These are phyloP conservation scores for Eustalomyia histrio DNA, from an alignment of 2,888 invertebrate genomes.

Conservation along the genomic window DNA sequence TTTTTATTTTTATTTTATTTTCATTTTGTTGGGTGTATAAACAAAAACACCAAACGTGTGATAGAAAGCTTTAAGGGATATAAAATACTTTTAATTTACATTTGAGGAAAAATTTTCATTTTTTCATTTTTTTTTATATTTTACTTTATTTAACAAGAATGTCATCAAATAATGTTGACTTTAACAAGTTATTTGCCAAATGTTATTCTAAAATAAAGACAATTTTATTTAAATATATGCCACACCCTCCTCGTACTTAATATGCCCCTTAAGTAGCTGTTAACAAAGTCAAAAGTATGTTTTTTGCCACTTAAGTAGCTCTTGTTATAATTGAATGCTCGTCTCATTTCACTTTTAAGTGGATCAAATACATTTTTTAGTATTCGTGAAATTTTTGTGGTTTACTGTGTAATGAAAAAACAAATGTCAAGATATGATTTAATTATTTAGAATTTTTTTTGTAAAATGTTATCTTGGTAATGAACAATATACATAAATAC, in stretches of 20 bases:
- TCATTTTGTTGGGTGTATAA: neutral
- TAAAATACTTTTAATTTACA: conserved; percentile 3
- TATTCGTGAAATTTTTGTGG: neutral
- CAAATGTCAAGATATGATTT: neutral
- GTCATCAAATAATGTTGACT: conserved; percentile 55
- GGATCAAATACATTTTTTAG: neutral
- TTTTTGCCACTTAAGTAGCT: neutral
- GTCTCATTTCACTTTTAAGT: neutral
- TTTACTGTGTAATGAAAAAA: neutral
- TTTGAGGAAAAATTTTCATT: conserved; percentile 10
- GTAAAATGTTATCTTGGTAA: no score
- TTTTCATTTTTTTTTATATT: neutral
- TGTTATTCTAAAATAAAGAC: neutral
- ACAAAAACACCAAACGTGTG: conserved; percentile 3
- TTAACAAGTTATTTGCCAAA: neutral
- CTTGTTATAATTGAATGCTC: neutral
- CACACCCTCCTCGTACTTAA: neutral
- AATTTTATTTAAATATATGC: neutral
- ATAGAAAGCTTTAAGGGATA: neutral
- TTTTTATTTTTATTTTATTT: no score
- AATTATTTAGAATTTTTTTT: neutral
- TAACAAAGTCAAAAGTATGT: conserved; percentile 5
- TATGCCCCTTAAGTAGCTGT: conserved; percentile 48
- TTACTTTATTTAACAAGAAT: conserved; percentile 53
- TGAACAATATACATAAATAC: no score